phyloP scores from a whole-genome alignment of 1,140 invertebrate species.

The Musca vetustissima region DNA sequence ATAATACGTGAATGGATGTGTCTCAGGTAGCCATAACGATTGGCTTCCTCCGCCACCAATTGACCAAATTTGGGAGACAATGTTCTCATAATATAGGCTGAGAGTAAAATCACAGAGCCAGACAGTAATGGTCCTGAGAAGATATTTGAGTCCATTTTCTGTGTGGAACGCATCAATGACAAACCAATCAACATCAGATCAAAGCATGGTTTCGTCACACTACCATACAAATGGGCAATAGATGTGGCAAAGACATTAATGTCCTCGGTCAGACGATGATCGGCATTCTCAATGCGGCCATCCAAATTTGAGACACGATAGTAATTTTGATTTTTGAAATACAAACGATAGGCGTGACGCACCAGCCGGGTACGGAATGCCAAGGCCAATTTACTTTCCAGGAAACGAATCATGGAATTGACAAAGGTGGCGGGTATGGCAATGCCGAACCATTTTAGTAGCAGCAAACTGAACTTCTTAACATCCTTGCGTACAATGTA shows the following conservation, averaged over 20 bases:
- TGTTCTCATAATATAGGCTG: conserved; percentile 79
- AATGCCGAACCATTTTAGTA: conserved; percentile 91
- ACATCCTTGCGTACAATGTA: conserved; percentile 92
- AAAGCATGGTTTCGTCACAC: conserved; percentile 93
- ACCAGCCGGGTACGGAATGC: conserved; percentile 90
- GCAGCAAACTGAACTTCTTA: conserved; percentile 74
- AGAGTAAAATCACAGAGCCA: conserved; percentile 72
- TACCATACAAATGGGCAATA: conserved; percentile 94
- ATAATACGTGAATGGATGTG: conserved; percentile 94
- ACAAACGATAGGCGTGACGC: conserved; percentile 88
- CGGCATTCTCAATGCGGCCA: conserved; percentile 89
- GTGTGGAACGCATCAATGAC: conserved; percentile 77
- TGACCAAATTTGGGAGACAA: conserved; percentile 93
- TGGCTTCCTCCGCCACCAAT: conserved; percentile 92
- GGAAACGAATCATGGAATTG: conserved; percentile 93
- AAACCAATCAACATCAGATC: conserved; percentile 87
- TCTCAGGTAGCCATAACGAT: conserved; percentile 85
- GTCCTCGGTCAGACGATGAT: conserved; percentile 97
- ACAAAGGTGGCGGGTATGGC: conserved; percentile 96
- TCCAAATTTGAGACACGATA: conserved; percentile 90
- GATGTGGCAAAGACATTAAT: conserved; percentile 90
- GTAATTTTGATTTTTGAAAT: conserved; percentile 95
- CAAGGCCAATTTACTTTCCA: conserved; percentile 89
- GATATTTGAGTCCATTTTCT: conserved; percentile 77
- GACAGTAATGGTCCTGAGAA: conserved; percentile 79